Evolutionary conservation across 2,888 invertebrate species (phyloP), one percentile per base, ranked within the genome.

Genomic region (Ischnura elegans): DNA sequence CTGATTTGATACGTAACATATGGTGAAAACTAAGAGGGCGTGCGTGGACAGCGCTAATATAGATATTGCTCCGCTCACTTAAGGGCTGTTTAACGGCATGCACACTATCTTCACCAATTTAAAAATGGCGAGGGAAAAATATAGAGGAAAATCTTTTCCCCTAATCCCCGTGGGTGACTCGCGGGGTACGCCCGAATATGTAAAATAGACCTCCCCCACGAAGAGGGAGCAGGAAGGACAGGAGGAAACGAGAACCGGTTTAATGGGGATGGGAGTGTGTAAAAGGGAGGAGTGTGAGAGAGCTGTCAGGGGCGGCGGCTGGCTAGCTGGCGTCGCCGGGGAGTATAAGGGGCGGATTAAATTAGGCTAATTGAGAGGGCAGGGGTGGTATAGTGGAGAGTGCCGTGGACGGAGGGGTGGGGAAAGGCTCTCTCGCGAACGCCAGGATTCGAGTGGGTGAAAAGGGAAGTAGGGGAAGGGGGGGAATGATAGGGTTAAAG

Each of bases 261-360:
- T 29, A 5, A 76, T n/a, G n/a, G n/a, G n/a, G n/a, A n/a, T n/a
- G n/a, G 76, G 76, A n/a, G 76, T 10, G 36, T 36, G 76, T 29
- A 25, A 10, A 36, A 25, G 13, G 76, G 29, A 2, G 61, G 61
- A n/a, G n/a, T n/a, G 16, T 8, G 25, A 61, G 76, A 76, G 76
- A 61, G 8, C 25, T 61, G 61, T 21, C 5, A 0, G 76, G 76
- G 76, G 76, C n/a, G 61, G 61, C 29, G 76, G 36, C 76, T 76
- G 76, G 76, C 76, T 76, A 76, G 76, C 76, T 51, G 51, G 76
- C 76, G 76, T 36, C 76, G 36, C 76, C 76, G 76, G 76, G 76
- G 76, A 76, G 76, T 76, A 76, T 76, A 76, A 76, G 76, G 76
- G 76, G 76, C 76, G 76, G 76, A 76, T 76, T 76, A 76, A 76